Evolutionary conservation across 1,140 invertebrate genomes (phyloP).

Genomic region (Diorhabda elongata): DNA sequence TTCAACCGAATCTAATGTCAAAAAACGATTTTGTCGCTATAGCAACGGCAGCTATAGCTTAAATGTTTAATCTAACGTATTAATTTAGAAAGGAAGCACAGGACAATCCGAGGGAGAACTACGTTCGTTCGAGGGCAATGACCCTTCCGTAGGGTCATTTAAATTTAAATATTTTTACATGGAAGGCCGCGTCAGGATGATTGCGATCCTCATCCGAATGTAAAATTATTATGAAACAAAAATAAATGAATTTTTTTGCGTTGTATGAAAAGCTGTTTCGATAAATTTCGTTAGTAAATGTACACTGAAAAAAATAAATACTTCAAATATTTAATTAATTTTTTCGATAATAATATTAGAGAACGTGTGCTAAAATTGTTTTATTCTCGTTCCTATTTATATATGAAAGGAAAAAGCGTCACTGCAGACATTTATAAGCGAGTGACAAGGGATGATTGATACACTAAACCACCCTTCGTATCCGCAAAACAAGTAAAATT

Average conservation of each 20-base stretch:
- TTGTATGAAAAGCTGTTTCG: background rate
- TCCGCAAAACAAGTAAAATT: too few species aligned
- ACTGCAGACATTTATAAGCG: too few species aligned
- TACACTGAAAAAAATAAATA: too few species aligned
- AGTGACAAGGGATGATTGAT: too few species aligned
- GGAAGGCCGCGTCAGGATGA: conserved; percentile 6
- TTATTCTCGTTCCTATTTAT: too few species aligned
- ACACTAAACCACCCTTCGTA: too few species aligned
- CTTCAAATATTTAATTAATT: too few species aligned
- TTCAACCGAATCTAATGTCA: background rate
- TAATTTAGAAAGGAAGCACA: background rate
- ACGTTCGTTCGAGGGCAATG: conserved; percentile 7
- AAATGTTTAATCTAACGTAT: conserved; percentile 11
- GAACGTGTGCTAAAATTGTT: too few species aligned
- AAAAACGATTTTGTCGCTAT: conserved; percentile 9
- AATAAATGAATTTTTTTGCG: conserved; percentile 1
- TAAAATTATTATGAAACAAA: conserved; percentile 13
- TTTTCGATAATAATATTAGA: too few species aligned
- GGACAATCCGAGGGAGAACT: background rate
- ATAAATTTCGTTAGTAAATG: background rate
- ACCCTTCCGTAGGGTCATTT: conserved; percentile 17
- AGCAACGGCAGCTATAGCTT: background rate
- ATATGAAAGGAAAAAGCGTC: too few species aligned
- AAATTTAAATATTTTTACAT: conserved; percentile 19
- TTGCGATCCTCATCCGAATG: conserved; percentile 3